Base-by-base conservation (phyloP, 1,140 invertebrate genomes). In the Drosophila nigrodunni region DNA sequence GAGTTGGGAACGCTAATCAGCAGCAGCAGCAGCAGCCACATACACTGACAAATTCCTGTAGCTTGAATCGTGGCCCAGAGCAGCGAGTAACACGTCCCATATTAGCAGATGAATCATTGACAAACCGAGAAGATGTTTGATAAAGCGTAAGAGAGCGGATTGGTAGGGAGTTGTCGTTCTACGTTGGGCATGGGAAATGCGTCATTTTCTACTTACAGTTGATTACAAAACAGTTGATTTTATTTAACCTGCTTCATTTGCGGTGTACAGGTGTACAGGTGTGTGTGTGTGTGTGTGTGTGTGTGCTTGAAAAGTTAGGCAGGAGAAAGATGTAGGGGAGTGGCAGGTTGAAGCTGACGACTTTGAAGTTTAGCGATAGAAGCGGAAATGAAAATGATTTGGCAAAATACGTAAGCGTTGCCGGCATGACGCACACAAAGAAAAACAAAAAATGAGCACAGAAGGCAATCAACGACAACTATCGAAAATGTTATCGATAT, bases 311-410 rank as follows among this genome's bases (percentile, higher is more conserved):
- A n/a, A n/a, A 61, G 25, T 13, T 2, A 61, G 34, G 34, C 11
- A 15, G 15, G 46, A 30, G 37, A 39, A 21, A 35, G 4, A 21
- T 41, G 3, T 13, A 4, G 43, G 9, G 49, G 21, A 15, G 37
- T 18, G 59, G 34, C 18, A 25, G 10, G 25, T 6, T 30, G 25
- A 30, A 11, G 6, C 35, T 39, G 18, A 6, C n/a, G 2, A 21
- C 64, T 73, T 74, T 60, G 10, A 74, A 68, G 50, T 61, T 60
- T 15, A 18, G 46, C 72, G 72, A 41, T 43, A 55, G 10, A 43
- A 57, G 18, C 65, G 72, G 72, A 74, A 69, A 74, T 74, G 64
- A 60, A 74, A 74, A 67, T 74, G 71, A 74, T 69, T 49, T 49
- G 43, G 43, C 65, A 47, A 61, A 35, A 59, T 57, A 10, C 15